Evolutionary conservation across 1,140 invertebrate genomes (phyloP), one percentile per base, ranked within the genome.

Genomic region (Drosophila hydei): DNA sequence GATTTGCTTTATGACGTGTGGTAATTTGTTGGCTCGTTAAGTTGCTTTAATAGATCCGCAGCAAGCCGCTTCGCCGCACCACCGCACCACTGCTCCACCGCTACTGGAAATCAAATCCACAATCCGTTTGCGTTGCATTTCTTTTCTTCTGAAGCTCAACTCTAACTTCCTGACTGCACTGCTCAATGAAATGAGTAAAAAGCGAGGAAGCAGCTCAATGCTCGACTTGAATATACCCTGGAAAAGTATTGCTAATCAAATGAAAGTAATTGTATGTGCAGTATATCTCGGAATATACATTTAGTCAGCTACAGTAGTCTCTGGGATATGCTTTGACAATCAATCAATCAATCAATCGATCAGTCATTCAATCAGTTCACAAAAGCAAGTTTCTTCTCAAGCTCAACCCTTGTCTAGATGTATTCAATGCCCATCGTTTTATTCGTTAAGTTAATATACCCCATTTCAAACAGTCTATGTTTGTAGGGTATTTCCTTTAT

Each of bases 11-110:
- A 81, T 87, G 81, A 87, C 60, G 81, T 78, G 81, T 77, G 77
- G 74, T 87, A 87, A 87, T 87, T 87, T 89, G 85, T 89, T 80
- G 85, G 85, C 80, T 89, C 85, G 75, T 89, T 89, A 89, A 89
- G 72, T 89, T 77, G 73, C 70, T 65, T 84, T 70, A 89, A 84
- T 79, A 79, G 84, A 60, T 43, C 55, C 36, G 30, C 30, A 12
- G 30, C 30, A 33, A 33, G 30, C 9, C 30, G 9, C 12, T 11
- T 3, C 30, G 9, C 30, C 9, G 2, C 30, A 33, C 11, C 30
- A 33, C 27, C 8, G 9, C 27, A 30, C 27, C 27, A 30, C 30
- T 8, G 38, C 38, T 7, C 36, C 36, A 14, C 36, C 27, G 0
- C 5, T 0, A 0, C 12, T 43, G 4, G 14, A 23, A 55, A 7